phyloP scores from a whole-genome alignment of 2,888 invertebrate genomes.

The Reticulitermes lucifugus region DNA sequence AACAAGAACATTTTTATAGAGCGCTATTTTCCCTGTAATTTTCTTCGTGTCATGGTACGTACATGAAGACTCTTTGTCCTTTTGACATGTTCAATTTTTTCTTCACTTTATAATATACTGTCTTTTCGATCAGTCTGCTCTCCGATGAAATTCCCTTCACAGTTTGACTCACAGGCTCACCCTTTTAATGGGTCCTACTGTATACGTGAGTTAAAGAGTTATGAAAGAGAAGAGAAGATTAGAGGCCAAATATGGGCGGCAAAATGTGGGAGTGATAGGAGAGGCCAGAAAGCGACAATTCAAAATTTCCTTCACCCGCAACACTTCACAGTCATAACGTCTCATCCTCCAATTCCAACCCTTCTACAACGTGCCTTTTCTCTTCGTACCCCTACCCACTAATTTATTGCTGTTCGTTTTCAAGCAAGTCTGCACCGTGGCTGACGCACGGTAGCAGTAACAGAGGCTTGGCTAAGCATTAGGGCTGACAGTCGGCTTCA shows the following conservation, averaged over 20 bases:
- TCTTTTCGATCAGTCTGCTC: background rate
- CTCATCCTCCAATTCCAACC: background rate
- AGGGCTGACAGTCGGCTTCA: background rate
- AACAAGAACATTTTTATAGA: no score
- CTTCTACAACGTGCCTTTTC: background rate
- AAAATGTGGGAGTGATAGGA: background rate
- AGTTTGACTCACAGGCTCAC: background rate
- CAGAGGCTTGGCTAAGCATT: background rate
- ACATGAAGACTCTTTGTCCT: background rate
- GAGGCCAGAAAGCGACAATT: background rate
- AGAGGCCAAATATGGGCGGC: background rate
- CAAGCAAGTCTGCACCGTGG: background rate
- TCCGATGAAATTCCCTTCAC: background rate
- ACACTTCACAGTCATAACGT: conserved; percentile 1
- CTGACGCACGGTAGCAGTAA: background rate
- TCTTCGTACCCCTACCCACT: background rate
- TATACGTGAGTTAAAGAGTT: background rate
- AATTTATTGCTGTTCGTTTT: conserved; percentile 1
- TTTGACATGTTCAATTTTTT: background rate
- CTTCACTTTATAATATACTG: background rate
- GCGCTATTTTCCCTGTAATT: background rate
- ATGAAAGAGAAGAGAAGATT: conserved; percentile 29
- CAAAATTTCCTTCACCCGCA: background rate
- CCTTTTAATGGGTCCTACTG: conserved; percentile 25
- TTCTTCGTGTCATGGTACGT: background rate